Evolutionary conservation across 2,797 vertebrate genomes (phyloP).

Genomic region (Lithobates pipiens): DNA sequence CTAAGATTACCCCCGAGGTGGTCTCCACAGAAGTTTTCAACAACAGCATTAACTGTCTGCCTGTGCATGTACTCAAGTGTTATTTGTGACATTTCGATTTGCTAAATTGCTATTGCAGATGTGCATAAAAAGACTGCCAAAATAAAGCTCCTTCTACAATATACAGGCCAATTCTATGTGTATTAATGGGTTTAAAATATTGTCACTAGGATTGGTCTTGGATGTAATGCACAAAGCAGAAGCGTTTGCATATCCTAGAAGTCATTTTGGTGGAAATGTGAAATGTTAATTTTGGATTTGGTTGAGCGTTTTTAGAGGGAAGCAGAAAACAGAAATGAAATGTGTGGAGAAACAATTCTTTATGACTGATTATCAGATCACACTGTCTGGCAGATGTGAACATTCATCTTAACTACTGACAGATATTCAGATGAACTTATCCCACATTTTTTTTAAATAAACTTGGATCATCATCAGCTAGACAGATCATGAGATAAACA

Average conservation of each 20-base stretch:
- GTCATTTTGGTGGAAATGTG: neutral
- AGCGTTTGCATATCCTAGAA: neutral
- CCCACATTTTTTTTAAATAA: neutral
- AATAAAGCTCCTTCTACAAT: slow-evolving; percentile 5
- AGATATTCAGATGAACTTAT: slow-evolving; percentile 4
- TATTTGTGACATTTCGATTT: slow-evolving; percentile 7
- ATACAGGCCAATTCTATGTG: neutral
- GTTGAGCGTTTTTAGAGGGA: neutral
- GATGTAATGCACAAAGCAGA: slow-evolving; percentile 17
- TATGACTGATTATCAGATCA: neutral
- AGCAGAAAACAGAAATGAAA: neutral
- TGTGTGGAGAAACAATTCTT: neutral
- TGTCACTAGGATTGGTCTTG: neutral
- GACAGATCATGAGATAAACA: neutral
- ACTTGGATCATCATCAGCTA: neutral
- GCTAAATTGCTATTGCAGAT: slow-evolving; percentile 53
- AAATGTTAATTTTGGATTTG: neutral
- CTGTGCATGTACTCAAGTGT: neutral
- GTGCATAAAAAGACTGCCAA: slow-evolving; percentile 32
- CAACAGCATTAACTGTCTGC: slow-evolving; percentile 25
- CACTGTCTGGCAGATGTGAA: neutral
- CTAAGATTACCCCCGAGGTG: slow-evolving; percentile 48
- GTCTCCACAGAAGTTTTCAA: slow-evolving; percentile 38
- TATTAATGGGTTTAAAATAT: slow-evolving; percentile 29
- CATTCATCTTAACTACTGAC: neutral